phyloP scores from a whole-genome alignment of 2,797 vertebrate genomes.

The Halcyon leucocephala region DNA sequence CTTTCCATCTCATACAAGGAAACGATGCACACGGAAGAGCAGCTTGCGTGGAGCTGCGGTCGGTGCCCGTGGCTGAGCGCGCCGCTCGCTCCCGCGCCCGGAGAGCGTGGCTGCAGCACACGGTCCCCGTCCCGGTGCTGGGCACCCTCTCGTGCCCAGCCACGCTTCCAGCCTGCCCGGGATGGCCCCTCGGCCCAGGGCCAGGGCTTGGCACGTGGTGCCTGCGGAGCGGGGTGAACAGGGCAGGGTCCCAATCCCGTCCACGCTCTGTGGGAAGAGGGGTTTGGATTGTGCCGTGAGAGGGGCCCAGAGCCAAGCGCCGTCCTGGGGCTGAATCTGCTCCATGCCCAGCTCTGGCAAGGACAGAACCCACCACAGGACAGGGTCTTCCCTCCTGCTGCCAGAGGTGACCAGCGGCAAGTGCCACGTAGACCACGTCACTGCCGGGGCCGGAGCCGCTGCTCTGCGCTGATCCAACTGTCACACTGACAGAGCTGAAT shows the following conservation, averaged over 20 bases:
- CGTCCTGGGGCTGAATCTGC: neutral
- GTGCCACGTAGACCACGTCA: rapidly evolving
- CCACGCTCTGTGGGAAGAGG: rapidly evolving
- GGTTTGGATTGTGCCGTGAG: rapidly evolving
- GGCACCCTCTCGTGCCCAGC: neutral
- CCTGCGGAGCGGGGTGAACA: rapidly evolving
- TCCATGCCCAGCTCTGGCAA: rapidly evolving
- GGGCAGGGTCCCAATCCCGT: rapidly evolving
- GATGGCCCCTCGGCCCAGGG: rapidly evolving
- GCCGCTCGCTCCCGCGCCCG: rapidly evolving
- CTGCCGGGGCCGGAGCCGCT: neutral
- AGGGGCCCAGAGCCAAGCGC: neutral
- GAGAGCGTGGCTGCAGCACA: rapidly evolving
- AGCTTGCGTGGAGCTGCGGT: rapidly evolving
- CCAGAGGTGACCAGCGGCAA: rapidly evolving
- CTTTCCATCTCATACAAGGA: neutral
- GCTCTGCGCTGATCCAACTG: neutral
- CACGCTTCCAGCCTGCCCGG: neutral
- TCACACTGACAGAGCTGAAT: slow-evolving; percentile 36
- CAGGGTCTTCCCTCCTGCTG: neutral
- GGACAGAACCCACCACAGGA: neutral
- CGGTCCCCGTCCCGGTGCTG: neutral
- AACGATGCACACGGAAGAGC: neutral
- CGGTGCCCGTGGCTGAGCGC: rapidly evolving
- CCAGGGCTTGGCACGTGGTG: neutral